Base-by-base conservation (phyloP, 2,888 invertebrate species). In the Ornithoptera priamus region DNA sequence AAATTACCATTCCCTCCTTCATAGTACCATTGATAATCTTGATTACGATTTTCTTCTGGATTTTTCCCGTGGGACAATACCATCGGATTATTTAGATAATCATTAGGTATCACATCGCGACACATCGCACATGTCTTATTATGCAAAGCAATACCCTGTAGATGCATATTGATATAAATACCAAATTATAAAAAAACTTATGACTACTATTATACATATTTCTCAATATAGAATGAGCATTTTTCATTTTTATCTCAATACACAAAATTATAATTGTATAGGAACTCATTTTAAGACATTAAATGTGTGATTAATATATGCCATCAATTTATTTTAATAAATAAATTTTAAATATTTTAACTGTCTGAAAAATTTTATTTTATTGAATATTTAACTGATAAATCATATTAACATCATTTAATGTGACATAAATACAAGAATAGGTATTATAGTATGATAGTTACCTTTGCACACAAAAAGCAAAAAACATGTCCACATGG, bases 401-500 rank as follows among this genome's bases (percentile, higher is more conserved):
- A 4, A 3, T 15, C 15, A 46, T 46, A 46, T 46, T 12, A 15
- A 46, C 15, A 1, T 15, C 46, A 12, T 46, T 10, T 15, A 46
- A 15, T 15, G 2, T 15, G 2, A 46, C 17, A 46, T 53, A 18
- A n/a, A 53, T 7, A 53, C 18, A n/a, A 53, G 8, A 53, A 53
- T 53, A 18, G 0, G 18, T n/a, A n/a, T n/a, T n/a, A n/a, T n/a
- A 53, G n/a, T 53, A 6, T n/a, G 53, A 53, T n/a, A 53, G 84
- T 80, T 80, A 94, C 94, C 92, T 99, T 99, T 3, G 98, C 96
- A 87, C 99, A 99, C 8, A 99, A 93, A 85, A 97, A 99, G 88
- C 99, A 99, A 87, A 99, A 99, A 72, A 98, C 95, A 85, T 99
- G 99, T n/a, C 95, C 96, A 87, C 99, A 99, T 0, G 98, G 98